Percentiles rank a stretch among this genome's conserved stretches.
Evolutionary conservation across 2,113 vertebrate genomes (phyloP).

Genomic region (Chionis minor): DNA sequence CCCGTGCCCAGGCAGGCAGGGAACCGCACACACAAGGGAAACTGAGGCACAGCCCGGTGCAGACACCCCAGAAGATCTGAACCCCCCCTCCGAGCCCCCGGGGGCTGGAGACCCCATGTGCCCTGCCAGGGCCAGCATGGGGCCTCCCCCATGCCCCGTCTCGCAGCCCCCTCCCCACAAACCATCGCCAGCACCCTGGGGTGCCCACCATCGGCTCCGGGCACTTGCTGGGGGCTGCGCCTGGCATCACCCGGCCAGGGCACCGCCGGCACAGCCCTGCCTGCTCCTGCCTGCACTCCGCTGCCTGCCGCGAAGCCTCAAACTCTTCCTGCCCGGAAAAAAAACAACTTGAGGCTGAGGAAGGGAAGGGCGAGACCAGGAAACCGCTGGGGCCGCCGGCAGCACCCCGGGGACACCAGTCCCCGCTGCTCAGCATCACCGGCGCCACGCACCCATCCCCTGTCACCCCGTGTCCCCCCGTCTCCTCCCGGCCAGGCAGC

Average conservation of each 20-base stretch:
- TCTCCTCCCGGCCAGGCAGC: neutral
- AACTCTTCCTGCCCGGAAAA: neutral
- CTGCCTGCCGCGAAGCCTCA: neutral
- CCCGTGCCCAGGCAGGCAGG: neutral
- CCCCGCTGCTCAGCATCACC: neutral
- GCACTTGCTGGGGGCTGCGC: neutral
- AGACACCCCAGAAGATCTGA: neutral
- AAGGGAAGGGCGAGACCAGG: neutral
- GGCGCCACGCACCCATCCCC: neutral
- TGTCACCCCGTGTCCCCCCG: fast-evolving
- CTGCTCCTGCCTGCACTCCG: neutral
- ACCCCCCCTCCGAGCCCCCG: fast-evolving
- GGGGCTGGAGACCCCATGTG: neutral
- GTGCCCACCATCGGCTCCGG: fast-evolving
- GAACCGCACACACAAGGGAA: neutral
- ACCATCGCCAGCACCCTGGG: neutral
- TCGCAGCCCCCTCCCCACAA: neutral
- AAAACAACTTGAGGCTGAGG: neutral
- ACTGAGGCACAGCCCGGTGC: neutral
- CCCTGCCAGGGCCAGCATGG: fast-evolving
- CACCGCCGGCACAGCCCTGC: neutral
- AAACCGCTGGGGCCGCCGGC: neutral
- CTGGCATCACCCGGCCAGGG: neutral
- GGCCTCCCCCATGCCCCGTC: fast-evolving
- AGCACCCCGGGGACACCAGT: neutral